Percentiles rank a stretch among this genome's conserved stretches.
These are phyloP conservation scores for Cardiocondyla obscurior DNA, from an alignment of 1,140 invertebrate species.

Conservation along the genomic window DNA sequence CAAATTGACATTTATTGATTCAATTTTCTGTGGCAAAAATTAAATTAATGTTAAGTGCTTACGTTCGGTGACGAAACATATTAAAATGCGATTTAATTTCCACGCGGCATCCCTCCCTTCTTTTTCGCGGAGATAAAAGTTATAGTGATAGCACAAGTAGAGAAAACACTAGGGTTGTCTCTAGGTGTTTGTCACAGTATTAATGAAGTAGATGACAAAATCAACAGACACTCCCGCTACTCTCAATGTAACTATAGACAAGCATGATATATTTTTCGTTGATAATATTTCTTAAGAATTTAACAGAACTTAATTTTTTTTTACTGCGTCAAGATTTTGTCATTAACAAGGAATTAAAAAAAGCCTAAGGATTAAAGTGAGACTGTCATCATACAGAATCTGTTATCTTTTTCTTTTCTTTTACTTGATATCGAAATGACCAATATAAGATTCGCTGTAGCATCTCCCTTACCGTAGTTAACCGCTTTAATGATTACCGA, in stretches of 20 bases:
- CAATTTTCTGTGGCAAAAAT: conserved; percentile 28
- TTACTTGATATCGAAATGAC: conserved; percentile 87
- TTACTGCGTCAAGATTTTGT: conserved; percentile 12
- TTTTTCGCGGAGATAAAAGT: not conserved
- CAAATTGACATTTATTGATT: conserved; percentile 28
- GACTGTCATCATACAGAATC: conserved; percentile 84
- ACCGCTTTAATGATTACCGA: conserved; percentile 25
- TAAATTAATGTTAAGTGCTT: conserved; percentile 19
- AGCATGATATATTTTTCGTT: not conserved
- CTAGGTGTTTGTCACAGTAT: conserved; percentile 51
- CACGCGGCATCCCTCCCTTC: not conserved
- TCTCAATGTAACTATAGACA: not conserved
- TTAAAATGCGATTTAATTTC: conserved; percentile 64
- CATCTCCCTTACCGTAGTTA: not conserved
- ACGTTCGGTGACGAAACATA: conserved; percentile 49
- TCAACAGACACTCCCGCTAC: conserved; percentile 84
- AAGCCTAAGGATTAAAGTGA: conserved; percentile 89
- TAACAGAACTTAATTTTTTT: not conserved
- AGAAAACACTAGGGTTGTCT: conserved; percentile 25
- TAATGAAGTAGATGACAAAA: conserved; percentile 66
- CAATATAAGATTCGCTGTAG: conserved; percentile 74
- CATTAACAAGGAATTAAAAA: conserved; percentile 86
- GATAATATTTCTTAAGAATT: not conserved
- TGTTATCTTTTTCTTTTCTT: conserved; percentile 89
- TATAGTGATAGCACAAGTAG: not conserved